A percentile compares a stretch with the other conserved stretches of the same genome.
These are phyloP conservation scores for Akabosia matsudoensis DNA, from an alignment of 1,140 invertebrate species.

Conservation along the genomic window DNA sequence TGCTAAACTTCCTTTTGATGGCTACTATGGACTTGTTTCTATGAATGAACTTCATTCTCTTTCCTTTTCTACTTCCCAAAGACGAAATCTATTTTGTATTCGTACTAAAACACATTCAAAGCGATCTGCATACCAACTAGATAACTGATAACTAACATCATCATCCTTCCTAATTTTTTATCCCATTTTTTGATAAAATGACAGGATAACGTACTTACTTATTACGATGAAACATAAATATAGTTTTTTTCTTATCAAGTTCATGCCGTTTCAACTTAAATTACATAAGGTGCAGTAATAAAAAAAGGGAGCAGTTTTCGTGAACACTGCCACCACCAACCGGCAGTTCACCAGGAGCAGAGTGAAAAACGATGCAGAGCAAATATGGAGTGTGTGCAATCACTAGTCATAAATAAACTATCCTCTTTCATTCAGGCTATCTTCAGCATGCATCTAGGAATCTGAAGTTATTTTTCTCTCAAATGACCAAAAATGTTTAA, in stretches of 20 bases:
- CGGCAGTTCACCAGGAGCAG: conserved; percentile 11
- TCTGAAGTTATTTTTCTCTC: conserved; percentile 3
- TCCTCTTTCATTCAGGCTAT: conserved; percentile 16
- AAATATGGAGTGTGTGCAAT: conserved; percentile 19
- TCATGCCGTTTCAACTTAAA: too few relatives aligned
- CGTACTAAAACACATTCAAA: too few relatives aligned
- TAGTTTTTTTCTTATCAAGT: too few relatives aligned
- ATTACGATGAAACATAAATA: too few relatives aligned
- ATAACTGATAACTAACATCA: neutral
- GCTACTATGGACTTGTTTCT: too few relatives aligned
- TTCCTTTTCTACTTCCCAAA: too few relatives aligned
- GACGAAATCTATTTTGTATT: too few relatives aligned
- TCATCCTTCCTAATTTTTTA: neutral
- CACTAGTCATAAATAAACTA: conserved; percentile 11
- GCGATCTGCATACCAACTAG: neutral
- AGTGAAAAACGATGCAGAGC: neutral
- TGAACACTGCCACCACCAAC: neutral
- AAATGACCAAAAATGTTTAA: conserved; percentile 16
- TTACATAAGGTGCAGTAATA: too few relatives aligned
- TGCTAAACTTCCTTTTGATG: too few relatives aligned
- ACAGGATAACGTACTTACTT: too few relatives aligned
- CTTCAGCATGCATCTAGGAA: neutral
- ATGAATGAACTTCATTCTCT: too few relatives aligned
- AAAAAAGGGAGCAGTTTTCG: neutral
- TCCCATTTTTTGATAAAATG: neutral